phyloP scores from a whole-genome alignment of 2,113 vertebrate genomes.

The Indicator indicator region DNA sequence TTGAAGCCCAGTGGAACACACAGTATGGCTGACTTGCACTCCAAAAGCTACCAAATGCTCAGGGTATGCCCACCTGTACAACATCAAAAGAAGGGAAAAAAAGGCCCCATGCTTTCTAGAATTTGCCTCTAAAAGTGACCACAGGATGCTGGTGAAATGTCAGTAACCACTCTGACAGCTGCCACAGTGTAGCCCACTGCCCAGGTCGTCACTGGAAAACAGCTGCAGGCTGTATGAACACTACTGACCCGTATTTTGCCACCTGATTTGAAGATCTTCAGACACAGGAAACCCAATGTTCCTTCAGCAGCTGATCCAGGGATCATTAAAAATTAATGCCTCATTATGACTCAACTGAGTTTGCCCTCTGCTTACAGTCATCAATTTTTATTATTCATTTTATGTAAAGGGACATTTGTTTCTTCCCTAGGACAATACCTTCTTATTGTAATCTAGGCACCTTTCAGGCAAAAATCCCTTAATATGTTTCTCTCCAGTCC shows the following conservation, averaged over 20 bases:
- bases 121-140: background rate
- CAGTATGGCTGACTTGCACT: background rate
- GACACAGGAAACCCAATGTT: background rate
- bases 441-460: background rate
- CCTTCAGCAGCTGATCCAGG: background rate
- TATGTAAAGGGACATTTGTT: background rate
- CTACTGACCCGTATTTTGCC: rapidly evolving
- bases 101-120: background rate
- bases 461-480: background rate
- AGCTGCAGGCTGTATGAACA: background rate
- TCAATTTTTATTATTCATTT: background rate
- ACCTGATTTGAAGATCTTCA: background rate
- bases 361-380: background rate
- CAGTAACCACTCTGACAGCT: background rate
- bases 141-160: background rate
- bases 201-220: background rate
- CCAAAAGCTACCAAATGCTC: background rate
- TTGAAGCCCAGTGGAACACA: background rate
- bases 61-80: rapidly evolving
- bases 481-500: background rate
- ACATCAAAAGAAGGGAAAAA: background rate
- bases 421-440: background rate
- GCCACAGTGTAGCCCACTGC: background rate
- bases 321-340: background rate
- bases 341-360: background rate